phyloP scores from a whole-genome alignment of 2,797 vertebrate genomes.

The Helarctos malayanus region DNA sequence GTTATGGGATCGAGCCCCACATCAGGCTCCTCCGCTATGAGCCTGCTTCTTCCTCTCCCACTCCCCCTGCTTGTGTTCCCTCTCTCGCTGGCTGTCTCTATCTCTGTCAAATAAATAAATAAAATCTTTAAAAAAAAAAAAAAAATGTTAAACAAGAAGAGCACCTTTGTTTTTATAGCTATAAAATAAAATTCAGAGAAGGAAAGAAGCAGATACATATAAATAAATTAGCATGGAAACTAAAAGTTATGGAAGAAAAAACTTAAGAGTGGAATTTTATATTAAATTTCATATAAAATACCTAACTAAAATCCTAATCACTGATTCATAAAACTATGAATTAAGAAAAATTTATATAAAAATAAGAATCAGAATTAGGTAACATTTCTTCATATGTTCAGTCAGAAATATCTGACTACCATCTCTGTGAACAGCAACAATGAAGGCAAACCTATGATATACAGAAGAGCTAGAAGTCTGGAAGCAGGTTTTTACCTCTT shows the following conservation, averaged over 20 bases:
- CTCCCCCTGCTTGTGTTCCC: too few relatives aligned
- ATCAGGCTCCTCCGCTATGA: too few relatives aligned
- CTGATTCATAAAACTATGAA: conserved; percentile 45
- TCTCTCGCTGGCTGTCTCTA: too few relatives aligned
- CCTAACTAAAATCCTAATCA: conserved; percentile 41
- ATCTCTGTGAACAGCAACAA: background rate
- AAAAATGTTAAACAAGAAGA: background rate
- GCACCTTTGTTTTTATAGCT: conserved; percentile 7
- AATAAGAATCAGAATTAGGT: background rate
- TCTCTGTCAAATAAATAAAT: too few relatives aligned
- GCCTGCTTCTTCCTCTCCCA: too few relatives aligned
- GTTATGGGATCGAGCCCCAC: too few relatives aligned
- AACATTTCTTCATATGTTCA: background rate
- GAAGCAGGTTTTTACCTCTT: conserved; percentile 94
- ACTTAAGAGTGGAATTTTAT: conserved; percentile 36
- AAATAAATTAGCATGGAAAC: conserved; percentile 21
- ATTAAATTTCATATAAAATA: conserved; percentile 11
- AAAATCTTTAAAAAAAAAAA: conserved; percentile 42
- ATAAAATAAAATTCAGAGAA: conserved; percentile 42
- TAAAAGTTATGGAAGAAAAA: conserved; percentile 6
- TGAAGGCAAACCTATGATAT: background rate
- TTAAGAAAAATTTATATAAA: conserved; percentile 28
- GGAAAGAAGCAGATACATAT: background rate
- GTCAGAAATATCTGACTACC: background rate
- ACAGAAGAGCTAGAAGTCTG: background rate